phyloP scores from a whole-genome alignment of 2,113 vertebrate genomes.

The Xiphophorus maculatus region DNA sequence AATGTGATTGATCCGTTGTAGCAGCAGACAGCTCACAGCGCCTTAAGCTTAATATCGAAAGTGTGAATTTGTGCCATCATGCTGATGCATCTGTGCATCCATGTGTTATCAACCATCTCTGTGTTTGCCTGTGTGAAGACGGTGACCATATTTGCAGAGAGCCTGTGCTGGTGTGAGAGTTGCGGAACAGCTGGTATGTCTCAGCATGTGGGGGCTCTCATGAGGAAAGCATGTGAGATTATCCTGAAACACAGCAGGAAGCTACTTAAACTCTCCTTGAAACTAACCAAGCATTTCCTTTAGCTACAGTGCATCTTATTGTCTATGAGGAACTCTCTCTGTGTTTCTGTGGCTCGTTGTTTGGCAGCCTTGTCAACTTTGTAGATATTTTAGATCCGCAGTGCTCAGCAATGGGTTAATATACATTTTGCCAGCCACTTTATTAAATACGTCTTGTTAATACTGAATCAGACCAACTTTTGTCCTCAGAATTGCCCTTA shows the following conservation, averaged over 20 bases:
- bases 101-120: conserved; percentile 12
- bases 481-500: not conserved
- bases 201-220: conserved; percentile 44
- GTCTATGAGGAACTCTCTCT: conserved; percentile 36
- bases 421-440: not conserved
- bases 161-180: conserved; percentile 30
- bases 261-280: conserved; percentile 66
- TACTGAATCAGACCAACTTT: not conserved
- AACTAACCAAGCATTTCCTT: conserved; percentile 67
- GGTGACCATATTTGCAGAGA: conserved; percentile 20
- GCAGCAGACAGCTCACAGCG: not conserved
- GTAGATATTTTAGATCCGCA: conserved; percentile 10
- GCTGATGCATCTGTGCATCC: conserved; percentile 11
- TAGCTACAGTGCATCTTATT: conserved; percentile 38
- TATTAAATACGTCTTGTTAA: too few species aligned
- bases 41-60: conserved; percentile 21
- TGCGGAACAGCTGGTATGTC: conserved; percentile 61
- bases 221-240: conserved; percentile 51
- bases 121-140: conserved; percentile 15
- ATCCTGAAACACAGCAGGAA: conserved; percentile 62
- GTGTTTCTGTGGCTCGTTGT: conserved; percentile 18
- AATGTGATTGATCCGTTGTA: conserved; percentile 23
- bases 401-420: conserved; percentile 1
- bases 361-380: conserved; percentile 31
- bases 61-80: conserved; percentile 5